Percentiles rank a stretch among this genome's conserved stretches.
Evolutionary conservation across 2,797 vertebrate genomes (phyloP).

Genomic region (Melanotaenia pygmaea): DNA sequence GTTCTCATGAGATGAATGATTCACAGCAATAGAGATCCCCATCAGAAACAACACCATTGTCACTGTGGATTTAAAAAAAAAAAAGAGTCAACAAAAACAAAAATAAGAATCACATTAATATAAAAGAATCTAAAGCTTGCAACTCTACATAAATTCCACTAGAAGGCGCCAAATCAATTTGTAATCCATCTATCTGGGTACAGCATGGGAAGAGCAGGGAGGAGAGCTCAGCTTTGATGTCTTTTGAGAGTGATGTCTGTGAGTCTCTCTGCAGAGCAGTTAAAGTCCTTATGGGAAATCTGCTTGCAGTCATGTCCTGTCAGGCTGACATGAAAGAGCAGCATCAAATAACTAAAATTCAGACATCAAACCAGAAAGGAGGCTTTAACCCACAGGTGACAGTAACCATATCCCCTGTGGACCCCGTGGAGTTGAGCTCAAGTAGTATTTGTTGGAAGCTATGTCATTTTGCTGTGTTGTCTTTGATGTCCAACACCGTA

Average conservation of each 20-base stretch:
- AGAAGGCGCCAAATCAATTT: slow-evolving; percentile 59
- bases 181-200: slow-evolving; percentile 20
- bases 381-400: slow-evolving; percentile 69
- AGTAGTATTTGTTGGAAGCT: slow-evolving; percentile 50
- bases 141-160: slow-evolving; percentile 41
- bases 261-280: slow-evolving; percentile 57
- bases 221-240: slow-evolving; percentile 57
- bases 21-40: slow-evolving; percentile 75
- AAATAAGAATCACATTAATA: background rate
- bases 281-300: slow-evolving; percentile 67
- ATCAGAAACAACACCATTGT: slow-evolving; percentile 86
- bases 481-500: slow-evolving; percentile 52
- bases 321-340: slow-evolving; percentile 65
- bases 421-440: slow-evolving; percentile 59
- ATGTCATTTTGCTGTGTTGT: slow-evolving; percentile 53
- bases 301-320: slow-evolving; percentile 62
- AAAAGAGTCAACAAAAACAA: background rate
- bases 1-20: slow-evolving; percentile 80
- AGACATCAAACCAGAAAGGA: slow-evolving; percentile 64
- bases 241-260: slow-evolving; percentile 47
- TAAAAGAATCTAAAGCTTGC: slow-evolving; percentile 15
- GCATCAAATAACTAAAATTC: slow-evolving; percentile 71
- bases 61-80: slow-evolving; percentile 61
- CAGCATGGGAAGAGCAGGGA: slow-evolving; percentile 13
- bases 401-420: slow-evolving; percentile 60